Conservation (phyloP, 2,113 vertebrate genomes). For the Machaerirhynchus nigripectus region DNA sequence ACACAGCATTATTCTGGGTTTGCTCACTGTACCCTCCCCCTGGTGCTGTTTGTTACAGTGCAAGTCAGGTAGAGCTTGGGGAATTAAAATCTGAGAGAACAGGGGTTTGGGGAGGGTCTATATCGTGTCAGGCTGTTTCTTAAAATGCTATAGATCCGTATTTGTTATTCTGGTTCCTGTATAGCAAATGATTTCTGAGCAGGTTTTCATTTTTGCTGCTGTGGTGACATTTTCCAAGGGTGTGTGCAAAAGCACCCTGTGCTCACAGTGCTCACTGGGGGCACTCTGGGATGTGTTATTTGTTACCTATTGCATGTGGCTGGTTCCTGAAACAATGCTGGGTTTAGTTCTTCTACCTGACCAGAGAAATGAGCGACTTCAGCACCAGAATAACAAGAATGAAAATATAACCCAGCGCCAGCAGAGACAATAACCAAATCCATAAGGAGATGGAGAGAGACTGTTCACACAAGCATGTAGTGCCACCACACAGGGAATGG, state of each 20-base stretch:
- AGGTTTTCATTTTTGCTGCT: neutral
- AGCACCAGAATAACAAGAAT: neutral
- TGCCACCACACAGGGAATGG: neutral
- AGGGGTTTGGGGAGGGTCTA: neutral
- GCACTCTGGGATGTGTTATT: neutral
- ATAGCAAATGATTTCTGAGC: neutral
- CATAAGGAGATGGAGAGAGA: neutral
- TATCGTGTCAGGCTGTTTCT: neutral
- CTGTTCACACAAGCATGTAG: neutral
- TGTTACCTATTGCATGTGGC: neutral
- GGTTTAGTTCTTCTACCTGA: neutral
- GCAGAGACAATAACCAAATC: neutral
- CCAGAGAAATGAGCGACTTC: neutral
- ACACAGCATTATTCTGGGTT: neutral
- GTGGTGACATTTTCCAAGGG: neutral
- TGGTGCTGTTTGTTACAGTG: neutral
- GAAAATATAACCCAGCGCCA: neutral
- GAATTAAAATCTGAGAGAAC: neutral
- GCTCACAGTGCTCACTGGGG: neutral
- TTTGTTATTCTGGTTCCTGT: neutral
- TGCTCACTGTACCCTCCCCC: neutral
- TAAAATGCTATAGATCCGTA: neutral
- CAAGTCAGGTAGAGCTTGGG: neutral
- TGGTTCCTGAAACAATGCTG: neutral
- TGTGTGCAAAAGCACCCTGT: neutral